Evolutionary conservation across 30 jellyfish, hydroid and myxozoan genomes (phyloP), one percentile per base, ranked within the genome.

Genomic region (Morbakka virulenta): DNA sequence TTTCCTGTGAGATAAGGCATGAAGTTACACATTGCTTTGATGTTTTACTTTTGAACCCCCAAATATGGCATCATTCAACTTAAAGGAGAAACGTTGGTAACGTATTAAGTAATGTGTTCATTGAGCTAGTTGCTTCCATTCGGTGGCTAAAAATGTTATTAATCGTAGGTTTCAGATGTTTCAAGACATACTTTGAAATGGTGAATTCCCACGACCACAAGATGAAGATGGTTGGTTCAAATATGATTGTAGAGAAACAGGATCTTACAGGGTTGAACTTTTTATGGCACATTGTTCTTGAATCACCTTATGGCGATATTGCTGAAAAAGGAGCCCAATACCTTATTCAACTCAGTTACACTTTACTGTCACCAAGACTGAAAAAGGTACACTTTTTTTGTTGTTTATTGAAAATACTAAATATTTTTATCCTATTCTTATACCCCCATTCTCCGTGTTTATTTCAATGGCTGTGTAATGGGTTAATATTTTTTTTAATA

Each of bases 241-340:
- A 65, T 33, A 21, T 76, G 2, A 29, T 82, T 0, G 94, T 89
- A 2, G 97, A 89, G 62, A 89, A 89, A 48, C 93, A 82, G 66
- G 97, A 89, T 50, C 86, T 89, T 13, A 77, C 80, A 13, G 97
- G 97, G 22, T 22, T 89, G 52, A 72, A 82, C 26, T 89, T 75
- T 81, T 41, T 89, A 35, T 82, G 94, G 95, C 95, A 82, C 32
- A 53, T 89, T 13, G 66, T 89, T 6, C 28, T 89, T 35, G 89
- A 83, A 47, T 61, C 97, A 1, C 97, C 97, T 0, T 77, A 89
- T 50, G 86, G 50, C 20, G 85, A 76, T 57, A 83, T 89, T 52
- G 97, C 97, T 1, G 95, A 82, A 28, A 93, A 89, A 2, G 95
- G 95, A 1, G 64, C 95, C n/a, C 95, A 89, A 62, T 89, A 82